These are phyloP conservation scores for Triops longicaudatus DNA, from an alignment of 1,140 invertebrate species.

Conservation along the genomic window DNA sequence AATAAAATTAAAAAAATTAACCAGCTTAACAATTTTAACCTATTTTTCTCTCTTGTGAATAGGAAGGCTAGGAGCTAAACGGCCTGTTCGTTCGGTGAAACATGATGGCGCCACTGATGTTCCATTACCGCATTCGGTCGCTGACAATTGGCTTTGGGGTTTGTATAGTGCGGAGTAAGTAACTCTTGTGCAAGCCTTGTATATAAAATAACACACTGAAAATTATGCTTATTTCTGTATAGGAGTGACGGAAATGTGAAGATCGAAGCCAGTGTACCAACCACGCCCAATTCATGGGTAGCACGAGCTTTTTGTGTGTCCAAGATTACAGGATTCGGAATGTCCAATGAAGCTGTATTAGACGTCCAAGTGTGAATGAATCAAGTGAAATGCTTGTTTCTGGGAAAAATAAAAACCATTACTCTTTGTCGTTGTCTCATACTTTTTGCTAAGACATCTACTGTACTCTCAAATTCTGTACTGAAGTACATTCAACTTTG, in stretches of 20 bases:
- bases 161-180: constrained; percentile 37
- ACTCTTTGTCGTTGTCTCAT: too few relatives aligned
- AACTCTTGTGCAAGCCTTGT: constrained; percentile 39
- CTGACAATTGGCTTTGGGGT: constrained; percentile 62
- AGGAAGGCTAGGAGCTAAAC: too few relatives aligned
- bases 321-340: constrained; percentile 50
- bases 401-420: too few relatives aligned
- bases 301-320: constrained; percentile 59
- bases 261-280: constrained; percentile 50
- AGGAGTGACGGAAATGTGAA: constrained; percentile 46
- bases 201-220: not conserved
- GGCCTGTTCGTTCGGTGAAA: too few relatives aligned
- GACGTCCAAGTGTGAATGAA: too few relatives aligned
- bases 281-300: constrained; percentile 65
- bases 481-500: too few relatives aligned
- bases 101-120: constrained; percentile 25
- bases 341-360: too few relatives aligned
- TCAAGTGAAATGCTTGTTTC: too few relatives aligned
- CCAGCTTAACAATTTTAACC: too few relatives aligned
- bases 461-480: too few relatives aligned
- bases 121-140: constrained; percentile 50
- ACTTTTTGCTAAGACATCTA: too few relatives aligned
- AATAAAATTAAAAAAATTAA: not conserved
- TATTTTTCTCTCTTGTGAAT: too few relatives aligned
- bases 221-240: constrained; percentile 25